Percentiles rank a stretch among this genome's conserved stretches.
phyloP scores from a whole-genome alignment of 1,140 invertebrate genomes.

The Acromyrmex charruanus region DNA sequence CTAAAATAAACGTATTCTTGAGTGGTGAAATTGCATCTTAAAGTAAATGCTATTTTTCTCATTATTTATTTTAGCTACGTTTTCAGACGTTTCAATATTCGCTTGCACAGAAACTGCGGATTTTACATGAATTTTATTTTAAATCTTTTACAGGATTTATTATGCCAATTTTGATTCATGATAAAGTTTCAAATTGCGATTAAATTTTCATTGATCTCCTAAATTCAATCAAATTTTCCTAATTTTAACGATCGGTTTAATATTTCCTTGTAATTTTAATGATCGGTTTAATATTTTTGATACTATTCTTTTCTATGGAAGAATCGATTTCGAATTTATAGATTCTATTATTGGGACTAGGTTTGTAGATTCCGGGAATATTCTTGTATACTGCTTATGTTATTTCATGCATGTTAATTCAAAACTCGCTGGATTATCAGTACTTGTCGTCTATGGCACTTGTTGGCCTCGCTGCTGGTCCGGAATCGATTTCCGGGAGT shows the following conservation, averaged over 20 bases:
- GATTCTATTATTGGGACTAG: neutral
- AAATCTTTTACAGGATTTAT: neutral
- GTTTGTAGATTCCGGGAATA: neutral
- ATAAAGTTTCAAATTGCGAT: neutral
- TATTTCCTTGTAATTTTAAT: neutral
- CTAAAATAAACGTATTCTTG: neutral
- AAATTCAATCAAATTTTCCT: neutral
- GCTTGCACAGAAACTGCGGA: neutral
- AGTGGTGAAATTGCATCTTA: neutral
- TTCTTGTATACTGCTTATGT: neutral
- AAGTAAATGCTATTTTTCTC: conserved; percentile 3
- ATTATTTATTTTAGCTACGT: neutral
- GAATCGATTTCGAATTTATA: neutral
- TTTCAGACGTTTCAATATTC: neutral
- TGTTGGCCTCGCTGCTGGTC: conserved; percentile 39
- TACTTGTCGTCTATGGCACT: conserved; percentile 34
- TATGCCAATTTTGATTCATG: neutral
- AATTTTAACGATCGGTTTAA: conserved; percentile 8
- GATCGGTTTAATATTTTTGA: conserved; percentile 1
- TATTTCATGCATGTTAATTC: conserved; percentile 24
- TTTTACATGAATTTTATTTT: neutral
- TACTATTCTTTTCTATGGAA: neutral
- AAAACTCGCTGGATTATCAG: neutral
- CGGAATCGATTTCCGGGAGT: conserved; percentile 69
- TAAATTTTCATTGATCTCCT: neutral